Evolutionary conservation across 1,140 invertebrate species (phyloP).

Genomic region (Bombus difficillimus): DNA sequence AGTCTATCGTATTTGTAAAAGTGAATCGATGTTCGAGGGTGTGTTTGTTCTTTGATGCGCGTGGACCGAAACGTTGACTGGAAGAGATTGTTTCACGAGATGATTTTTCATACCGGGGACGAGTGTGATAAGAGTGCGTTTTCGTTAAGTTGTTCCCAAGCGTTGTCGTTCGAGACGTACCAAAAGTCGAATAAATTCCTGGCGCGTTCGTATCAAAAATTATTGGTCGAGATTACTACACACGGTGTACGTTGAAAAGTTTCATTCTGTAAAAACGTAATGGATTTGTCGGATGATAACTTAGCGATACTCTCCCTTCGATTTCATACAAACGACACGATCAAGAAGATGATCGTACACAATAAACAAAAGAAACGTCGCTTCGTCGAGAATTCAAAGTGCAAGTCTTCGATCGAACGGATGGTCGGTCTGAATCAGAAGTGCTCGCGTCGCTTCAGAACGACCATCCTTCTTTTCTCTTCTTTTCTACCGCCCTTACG

Average conservation of each 20-base stretch:
- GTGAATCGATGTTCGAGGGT: background rate
- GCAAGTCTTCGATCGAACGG: background rate
- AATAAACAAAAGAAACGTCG: background rate
- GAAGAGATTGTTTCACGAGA: constrained; percentile 4
- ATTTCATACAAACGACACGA: background rate
- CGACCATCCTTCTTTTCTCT: background rate
- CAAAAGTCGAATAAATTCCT: constrained; percentile 31
- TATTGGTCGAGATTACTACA: constrained; percentile 52
- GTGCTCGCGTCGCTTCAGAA: constrained; percentile 11
- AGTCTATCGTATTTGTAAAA: constrained; percentile 12
- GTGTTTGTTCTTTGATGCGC: background rate
- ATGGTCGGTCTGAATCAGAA: background rate
- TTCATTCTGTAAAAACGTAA: constrained; percentile 31
- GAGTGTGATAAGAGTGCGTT: constrained; percentile 37
- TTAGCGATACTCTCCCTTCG: background rate
- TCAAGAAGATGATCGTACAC: background rate
- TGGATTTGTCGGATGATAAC: background rate
- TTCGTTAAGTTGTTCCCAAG: constrained; percentile 44
- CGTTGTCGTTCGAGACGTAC: constrained; percentile 15
- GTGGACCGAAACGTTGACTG: background rate
- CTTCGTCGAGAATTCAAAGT: constrained; percentile 2
- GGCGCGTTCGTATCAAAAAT: constrained; percentile 20
- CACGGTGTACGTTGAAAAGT: constrained; percentile 14
- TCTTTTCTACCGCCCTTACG: background rate
- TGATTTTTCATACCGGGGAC: constrained; percentile 13